Conservation (phyloP, 2,113 vertebrate species). For the Dasyornis broadbenti region DNA sequence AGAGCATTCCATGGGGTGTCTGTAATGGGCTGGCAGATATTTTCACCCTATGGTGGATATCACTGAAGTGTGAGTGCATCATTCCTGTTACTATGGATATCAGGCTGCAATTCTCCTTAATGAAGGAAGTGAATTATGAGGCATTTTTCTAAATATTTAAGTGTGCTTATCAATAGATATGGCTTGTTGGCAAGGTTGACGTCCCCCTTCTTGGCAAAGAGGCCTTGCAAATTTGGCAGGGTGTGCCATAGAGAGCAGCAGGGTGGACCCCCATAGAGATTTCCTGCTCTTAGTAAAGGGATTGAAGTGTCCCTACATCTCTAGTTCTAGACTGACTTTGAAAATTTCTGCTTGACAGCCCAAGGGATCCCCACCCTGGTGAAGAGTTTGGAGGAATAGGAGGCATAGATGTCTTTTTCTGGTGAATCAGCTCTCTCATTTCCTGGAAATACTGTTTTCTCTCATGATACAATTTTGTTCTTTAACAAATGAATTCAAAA, state of each 20-base stretch:
- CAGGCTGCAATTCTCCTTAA: not conserved
- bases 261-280: fast-evolving
- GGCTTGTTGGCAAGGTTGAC: not conserved
- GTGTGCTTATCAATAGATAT: not conserved
- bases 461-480: not conserved
- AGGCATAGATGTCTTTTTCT: not conserved
- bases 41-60: not conserved
- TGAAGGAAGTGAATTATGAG: not conserved
- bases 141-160: not conserved
- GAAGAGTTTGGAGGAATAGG: not conserved
- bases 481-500: not conserved
- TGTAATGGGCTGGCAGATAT: not conserved
- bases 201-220: not conserved
- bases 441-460: not conserved
- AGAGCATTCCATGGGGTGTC: not conserved
- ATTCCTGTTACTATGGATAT: not conserved
- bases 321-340: not conserved
- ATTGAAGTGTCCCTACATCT: not conserved
- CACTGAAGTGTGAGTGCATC: not conserved
- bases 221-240: not conserved
- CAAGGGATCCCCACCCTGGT: fast-evolving
- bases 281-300: not conserved
- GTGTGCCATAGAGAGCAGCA: not conserved
- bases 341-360: not conserved
- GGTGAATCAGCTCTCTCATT: not conserved